Conservation (phyloP, 1,140 invertebrate genomes). For the Brachionus calyciflorus region DNA sequence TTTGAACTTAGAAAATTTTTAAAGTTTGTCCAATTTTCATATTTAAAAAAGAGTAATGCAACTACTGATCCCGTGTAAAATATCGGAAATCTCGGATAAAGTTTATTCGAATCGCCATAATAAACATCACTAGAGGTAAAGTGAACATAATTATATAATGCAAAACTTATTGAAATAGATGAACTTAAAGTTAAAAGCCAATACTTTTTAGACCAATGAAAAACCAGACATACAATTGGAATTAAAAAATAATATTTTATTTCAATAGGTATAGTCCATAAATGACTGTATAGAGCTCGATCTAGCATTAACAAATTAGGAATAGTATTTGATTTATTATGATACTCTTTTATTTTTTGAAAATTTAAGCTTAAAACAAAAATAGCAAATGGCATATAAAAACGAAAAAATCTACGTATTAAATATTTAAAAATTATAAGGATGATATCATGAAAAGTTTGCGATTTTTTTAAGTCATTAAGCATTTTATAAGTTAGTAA, state of each 20-base stretch:
- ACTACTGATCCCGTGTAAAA: constrained; percentile 1
- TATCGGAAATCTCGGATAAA: no score
- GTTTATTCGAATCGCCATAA: not conserved
- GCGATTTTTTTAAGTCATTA: not conserved
- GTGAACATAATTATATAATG: not conserved
- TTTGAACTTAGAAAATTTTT: no score
- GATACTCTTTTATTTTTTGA: not conserved
- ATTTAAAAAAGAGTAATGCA: constrained; percentile 5
- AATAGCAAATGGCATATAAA: not conserved
- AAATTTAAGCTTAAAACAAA: not conserved
- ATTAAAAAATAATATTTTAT: constrained; percentile 23
- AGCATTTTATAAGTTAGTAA: constrained; percentile 21
- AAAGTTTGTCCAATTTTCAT: not conserved
- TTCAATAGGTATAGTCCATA: constrained; percentile 15
- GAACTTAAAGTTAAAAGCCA: not conserved
- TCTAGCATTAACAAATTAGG: not conserved
- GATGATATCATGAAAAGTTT: not conserved
- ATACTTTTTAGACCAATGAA: not conserved
- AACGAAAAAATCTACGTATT: no score
- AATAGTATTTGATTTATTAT: not conserved
- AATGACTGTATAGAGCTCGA: not conserved
- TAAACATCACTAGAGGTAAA: not conserved
- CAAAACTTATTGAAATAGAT: not conserved
- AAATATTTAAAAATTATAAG: not conserved
- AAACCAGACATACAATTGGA: not conserved